A percentile compares a stretch with the other conserved stretches of the same genome.
These are phyloP conservation scores for Thaleichthys pacificus DNA, from an alignment of 2,797 vertebrate species.

Conservation along the genomic window DNA sequence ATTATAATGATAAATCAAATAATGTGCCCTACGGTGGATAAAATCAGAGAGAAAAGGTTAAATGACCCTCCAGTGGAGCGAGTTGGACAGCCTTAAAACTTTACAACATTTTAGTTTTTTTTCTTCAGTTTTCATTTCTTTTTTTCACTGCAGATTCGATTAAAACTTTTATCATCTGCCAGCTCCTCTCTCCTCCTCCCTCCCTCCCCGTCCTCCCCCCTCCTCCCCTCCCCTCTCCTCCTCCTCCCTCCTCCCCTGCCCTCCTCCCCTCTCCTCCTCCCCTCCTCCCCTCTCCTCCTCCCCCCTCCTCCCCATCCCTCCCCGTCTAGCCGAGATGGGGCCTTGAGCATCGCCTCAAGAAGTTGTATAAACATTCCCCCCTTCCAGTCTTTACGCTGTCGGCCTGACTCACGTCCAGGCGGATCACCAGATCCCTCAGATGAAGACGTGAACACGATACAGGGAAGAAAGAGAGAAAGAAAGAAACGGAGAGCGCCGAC, in stretches of 20 bases:
- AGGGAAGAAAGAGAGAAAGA: neutral
- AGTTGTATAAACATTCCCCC: slow-evolving; percentile 23
- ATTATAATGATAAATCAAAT: neutral
- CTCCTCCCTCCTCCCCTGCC: no score
- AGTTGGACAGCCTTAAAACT: slow-evolving; percentile 37
- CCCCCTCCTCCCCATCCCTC: no score
- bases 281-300: no score
- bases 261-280: no score
- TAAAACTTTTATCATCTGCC: neutral
- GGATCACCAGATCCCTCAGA: slow-evolving; percentile 28
- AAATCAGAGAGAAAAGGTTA: slow-evolving; percentile 24
- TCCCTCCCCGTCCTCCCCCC: no score
- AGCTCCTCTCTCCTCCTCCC: no score
- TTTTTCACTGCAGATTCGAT: neutral
- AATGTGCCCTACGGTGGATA: neutral
- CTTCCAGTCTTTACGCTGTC: slow-evolving; percentile 3
- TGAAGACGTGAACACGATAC: slow-evolving; percentile 23
- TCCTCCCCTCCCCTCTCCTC: no score
- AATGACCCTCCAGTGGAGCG: slow-evolving; percentile 16
- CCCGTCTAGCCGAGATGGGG: slow-evolving; percentile 1
- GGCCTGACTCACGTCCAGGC: slow-evolving; percentile 40
- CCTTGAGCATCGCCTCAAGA: slow-evolving; percentile 21
- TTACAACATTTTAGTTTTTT: slow-evolving; percentile 15
- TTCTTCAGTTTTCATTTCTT: neutral
- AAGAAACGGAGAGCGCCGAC: neutral